Percentiles rank a stretch among this genome's conserved stretches.
phyloP scores from a whole-genome alignment of 2,113 vertebrate genomes.

The Mus pahari region DNA sequence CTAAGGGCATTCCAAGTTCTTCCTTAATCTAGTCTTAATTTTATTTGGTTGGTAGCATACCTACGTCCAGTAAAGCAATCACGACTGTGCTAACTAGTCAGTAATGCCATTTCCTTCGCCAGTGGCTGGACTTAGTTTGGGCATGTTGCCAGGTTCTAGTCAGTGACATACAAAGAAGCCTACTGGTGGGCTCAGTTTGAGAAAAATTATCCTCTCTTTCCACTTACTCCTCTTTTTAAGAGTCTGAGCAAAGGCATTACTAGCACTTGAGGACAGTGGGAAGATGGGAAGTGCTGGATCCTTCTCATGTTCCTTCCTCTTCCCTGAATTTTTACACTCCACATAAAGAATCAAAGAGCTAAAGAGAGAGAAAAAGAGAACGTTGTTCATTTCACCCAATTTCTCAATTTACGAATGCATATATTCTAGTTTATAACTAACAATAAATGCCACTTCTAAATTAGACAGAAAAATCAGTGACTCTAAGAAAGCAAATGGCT shows the following conservation, averaged over 20 bases:
- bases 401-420: not conserved
- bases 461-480: not conserved
- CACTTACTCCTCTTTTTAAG: not conserved
- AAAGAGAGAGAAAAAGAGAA: not conserved
- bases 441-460: not conserved
- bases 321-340: not conserved
- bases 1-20: not conserved
- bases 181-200: not conserved
- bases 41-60: not conserved
- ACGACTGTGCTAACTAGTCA: not conserved
- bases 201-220: not conserved
- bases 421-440: not conserved
- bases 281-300: not conserved
- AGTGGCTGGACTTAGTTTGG: too few species aligned
- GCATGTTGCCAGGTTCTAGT: not conserved
- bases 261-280: not conserved
- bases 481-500: not conserved
- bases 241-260: not conserved
- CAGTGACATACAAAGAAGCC: not conserved
- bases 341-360: not conserved
- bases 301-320: not conserved
- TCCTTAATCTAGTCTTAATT: not conserved
- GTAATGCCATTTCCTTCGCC: not conserved
- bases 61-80: not conserved
- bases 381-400: not conserved